These are phyloP conservation scores for Frankliniella fusca DNA, from an alignment of 2,888 invertebrate genomes.

Conservation along the genomic window DNA sequence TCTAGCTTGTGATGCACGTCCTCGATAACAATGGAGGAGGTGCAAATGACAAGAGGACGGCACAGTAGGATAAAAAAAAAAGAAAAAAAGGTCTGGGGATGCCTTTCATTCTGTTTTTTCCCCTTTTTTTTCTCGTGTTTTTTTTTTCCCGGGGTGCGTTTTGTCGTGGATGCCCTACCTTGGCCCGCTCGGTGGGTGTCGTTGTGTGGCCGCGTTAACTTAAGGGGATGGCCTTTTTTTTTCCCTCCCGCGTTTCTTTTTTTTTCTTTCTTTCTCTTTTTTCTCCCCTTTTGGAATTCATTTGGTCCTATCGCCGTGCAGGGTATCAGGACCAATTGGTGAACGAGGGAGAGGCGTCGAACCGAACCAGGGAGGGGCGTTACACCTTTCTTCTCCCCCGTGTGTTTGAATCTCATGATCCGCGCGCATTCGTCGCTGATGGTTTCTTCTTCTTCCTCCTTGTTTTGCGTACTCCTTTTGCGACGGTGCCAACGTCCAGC, in stretches of 20 bases:
- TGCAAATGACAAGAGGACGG: slow-evolving; percentile 26
- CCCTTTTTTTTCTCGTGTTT: background rate
- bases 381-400: too few species aligned
- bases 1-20: slow-evolving; percentile 26
- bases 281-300: background rate
- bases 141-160: background rate
- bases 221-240: background rate
- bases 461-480: too few species aligned
- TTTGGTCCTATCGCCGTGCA: background rate
- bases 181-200: background rate
- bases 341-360: too few species aligned
- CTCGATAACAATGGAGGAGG: slow-evolving; percentile 5
- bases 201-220: slow-evolving; percentile 10
- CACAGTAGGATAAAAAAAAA: slow-evolving; percentile 20
- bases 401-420: too few species aligned
- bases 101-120: slow-evolving; percentile 11
- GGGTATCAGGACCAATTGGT: too few species aligned
- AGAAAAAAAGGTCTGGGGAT: slow-evolving; percentile 16
- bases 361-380: too few species aligned
- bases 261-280: background rate
- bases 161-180: too few species aligned
- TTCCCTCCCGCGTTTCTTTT: background rate
- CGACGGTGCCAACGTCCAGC: background rate
- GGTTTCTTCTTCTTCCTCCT: too few species aligned
- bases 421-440: too few species aligned